Conservation (phyloP, 1,140 invertebrate species). For the Drosophila pectinifera region DNA sequence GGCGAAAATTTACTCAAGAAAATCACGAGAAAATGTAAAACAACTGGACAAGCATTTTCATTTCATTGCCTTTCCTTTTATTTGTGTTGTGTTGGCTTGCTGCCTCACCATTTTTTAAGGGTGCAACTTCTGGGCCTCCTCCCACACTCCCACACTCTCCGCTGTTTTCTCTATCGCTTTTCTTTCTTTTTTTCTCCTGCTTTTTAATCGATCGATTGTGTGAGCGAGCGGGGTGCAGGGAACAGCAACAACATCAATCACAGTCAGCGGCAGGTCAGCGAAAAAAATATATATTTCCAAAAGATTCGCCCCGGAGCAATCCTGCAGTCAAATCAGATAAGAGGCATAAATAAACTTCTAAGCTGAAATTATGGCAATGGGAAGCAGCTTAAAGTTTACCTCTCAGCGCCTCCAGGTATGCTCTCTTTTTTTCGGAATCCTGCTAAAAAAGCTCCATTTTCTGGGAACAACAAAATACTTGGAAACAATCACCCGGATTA, state of each 20-base stretch:
- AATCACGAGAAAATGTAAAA: conserved; percentile 79
- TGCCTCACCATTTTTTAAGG: conserved; percentile 45
- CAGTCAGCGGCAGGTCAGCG: conserved; percentile 60
- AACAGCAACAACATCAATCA: conserved; percentile 66
- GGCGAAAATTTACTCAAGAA: conserved; percentile 79
- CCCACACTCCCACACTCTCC: conserved; percentile 22
- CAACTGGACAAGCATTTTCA: conserved; percentile 73
- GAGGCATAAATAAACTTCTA: conserved; percentile 56
- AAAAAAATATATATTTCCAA: conserved; percentile 22
- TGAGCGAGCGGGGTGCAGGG: conserved; percentile 4
- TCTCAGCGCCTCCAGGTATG: conserved; percentile 27
- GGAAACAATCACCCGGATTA: background rate
- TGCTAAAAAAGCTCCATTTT: background rate
- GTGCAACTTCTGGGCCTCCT: conserved; percentile 36
- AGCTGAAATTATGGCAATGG: conserved; percentile 44
- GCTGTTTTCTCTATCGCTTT: conserved; percentile 21
- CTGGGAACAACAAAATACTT: background rate
- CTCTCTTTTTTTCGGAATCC: conserved; percentile 3
- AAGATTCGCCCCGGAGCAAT: conserved; percentile 19
- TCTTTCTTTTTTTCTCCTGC: conserved; percentile 13
- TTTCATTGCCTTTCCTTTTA: conserved; percentile 59
- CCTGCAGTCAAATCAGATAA: conserved; percentile 44
- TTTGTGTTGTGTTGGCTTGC: conserved; percentile 53
- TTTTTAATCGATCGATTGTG: conserved; percentile 72
- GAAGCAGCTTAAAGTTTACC: conserved; percentile 30